Percentiles rank a stretch among this genome's conserved stretches.
These are phyloP conservation scores for Pseudachorutes palmiensis DNA, from an alignment of 1,140 invertebrate species.

Conservation along the genomic window DNA sequence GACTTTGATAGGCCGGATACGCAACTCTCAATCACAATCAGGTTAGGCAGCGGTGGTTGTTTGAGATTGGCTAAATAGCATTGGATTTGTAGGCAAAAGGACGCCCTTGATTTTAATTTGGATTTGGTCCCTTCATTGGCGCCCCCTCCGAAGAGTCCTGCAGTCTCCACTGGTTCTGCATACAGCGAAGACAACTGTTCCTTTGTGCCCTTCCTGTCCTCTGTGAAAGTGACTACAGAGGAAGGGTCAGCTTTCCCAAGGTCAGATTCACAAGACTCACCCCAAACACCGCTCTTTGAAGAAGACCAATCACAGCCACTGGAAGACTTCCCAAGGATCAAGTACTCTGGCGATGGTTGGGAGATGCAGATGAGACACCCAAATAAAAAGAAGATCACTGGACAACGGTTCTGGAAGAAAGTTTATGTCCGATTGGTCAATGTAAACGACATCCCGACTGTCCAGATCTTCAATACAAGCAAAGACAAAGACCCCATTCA, in stretches of 20 bases:
- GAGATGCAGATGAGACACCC: conserved; percentile 93
- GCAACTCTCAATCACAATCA: conserved; percentile 70
- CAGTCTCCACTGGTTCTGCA: conserved; percentile 40
- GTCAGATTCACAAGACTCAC: conserved; percentile 66
- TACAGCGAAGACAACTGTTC: conserved; percentile 30
- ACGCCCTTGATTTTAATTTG: conserved; percentile 22
- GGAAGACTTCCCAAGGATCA: conserved; percentile 77
- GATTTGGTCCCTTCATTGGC: conserved; percentile 54
- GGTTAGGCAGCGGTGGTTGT: conserved; percentile 46
- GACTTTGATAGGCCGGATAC: conserved; percentile 64
- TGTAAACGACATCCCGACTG: conserved; percentile 71
- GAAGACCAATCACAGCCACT: conserved; percentile 88
- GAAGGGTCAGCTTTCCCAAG: conserved; percentile 40
- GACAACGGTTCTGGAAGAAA: conserved; percentile 96
- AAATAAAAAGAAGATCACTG: conserved; percentile 97
- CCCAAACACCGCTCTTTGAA: conserved; percentile 85
- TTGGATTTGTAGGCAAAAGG: conserved; percentile 21
- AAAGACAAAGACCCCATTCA: conserved; percentile 86
- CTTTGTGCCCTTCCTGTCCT: conserved; percentile 36
- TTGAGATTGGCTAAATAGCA: background rate
- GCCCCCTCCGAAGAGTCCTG: conserved; percentile 57
- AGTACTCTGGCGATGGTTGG: conserved; percentile 79
- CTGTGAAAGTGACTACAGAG: conserved; percentile 16
- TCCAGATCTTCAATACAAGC: conserved; percentile 74
- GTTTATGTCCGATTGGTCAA: conserved; percentile 73